Evolutionary conservation across 2,113 vertebrate species (phyloP).

Genomic region (Chloropsis hardwickii): DNA sequence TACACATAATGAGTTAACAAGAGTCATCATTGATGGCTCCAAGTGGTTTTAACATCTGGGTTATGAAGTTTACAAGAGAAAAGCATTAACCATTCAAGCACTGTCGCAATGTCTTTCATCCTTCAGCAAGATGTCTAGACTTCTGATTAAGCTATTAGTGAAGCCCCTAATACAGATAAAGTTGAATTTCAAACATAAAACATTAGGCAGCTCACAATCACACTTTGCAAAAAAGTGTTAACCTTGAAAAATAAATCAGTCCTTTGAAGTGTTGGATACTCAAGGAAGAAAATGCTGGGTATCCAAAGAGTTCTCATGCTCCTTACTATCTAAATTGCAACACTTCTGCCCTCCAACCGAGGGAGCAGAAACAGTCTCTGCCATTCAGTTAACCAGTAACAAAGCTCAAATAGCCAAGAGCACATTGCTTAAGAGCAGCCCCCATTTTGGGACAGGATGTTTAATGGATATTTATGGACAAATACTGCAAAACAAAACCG

Average conservation of each 20-base stretch:
- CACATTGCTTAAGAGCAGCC: background rate
- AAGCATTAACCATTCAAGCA: background rate
- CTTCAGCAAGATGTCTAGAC: background rate
- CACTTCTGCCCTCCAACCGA: background rate
- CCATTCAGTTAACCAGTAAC: background rate
- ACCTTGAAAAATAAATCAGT: background rate
- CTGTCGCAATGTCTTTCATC: background rate
- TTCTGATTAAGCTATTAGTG: background rate
- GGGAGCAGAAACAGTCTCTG: background rate
- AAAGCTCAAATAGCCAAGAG: background rate
- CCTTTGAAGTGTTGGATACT: background rate
- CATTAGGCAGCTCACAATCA: background rate
- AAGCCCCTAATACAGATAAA: background rate
- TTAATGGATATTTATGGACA: background rate
- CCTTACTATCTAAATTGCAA: background rate
- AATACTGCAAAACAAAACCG: background rate
- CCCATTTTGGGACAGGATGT: background rate
- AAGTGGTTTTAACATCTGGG: background rate
- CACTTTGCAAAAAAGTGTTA: background rate
- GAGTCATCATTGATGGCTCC: background rate
- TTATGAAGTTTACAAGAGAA: background rate
- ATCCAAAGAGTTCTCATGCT: background rate
- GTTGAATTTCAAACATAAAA: background rate
- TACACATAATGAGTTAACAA: background rate
- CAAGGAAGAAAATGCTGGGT: background rate